A percentile compares a stretch with the other conserved stretches of the same genome.
These are phyloP conservation scores for Chrysopilus asiliformis DNA, from an alignment of 2,888 invertebrate species.

Conservation along the genomic window DNA sequence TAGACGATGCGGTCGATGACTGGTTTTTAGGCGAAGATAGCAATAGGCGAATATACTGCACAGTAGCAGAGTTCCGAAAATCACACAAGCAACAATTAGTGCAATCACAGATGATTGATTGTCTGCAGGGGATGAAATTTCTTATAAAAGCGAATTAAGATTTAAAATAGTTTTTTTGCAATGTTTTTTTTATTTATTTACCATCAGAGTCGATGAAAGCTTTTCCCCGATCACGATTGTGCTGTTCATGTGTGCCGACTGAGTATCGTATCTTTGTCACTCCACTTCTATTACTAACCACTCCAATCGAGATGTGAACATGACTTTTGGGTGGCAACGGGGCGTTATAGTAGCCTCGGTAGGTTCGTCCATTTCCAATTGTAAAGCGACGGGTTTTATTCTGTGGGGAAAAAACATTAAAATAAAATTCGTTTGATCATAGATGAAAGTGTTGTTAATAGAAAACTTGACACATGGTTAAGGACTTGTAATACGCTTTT, in stretches of 20 bases:
- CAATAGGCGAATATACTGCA: constrained; percentile 44
- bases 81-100: constrained; percentile 50
- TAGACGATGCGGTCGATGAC: constrained; percentile 33
- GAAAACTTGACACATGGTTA: no score
- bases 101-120: constrained; percentile 31
- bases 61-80: constrained; percentile 51
- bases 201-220: no score
- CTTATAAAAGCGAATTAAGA: no score
- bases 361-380: constrained; percentile 60
- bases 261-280: constrained; percentile 53
- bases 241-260: constrained; percentile 38
- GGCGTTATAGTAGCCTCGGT: constrained; percentile 65
- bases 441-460: no score
- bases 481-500: no score
- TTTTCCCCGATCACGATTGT: no score
- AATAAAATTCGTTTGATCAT: no score
- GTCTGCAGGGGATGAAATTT: no score
- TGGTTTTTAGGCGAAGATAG: constrained; percentile 34
- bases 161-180: no score
- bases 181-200: no score
- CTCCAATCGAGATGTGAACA: constrained; percentile 55
- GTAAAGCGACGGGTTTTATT: constrained; percentile 52
- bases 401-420: constrained; percentile 19
- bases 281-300: constrained; percentile 54
- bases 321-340: constrained; percentile 49